phyloP scores from a whole-genome alignment of 2,797 vertebrate species.

The Liparis tanakae region DNA sequence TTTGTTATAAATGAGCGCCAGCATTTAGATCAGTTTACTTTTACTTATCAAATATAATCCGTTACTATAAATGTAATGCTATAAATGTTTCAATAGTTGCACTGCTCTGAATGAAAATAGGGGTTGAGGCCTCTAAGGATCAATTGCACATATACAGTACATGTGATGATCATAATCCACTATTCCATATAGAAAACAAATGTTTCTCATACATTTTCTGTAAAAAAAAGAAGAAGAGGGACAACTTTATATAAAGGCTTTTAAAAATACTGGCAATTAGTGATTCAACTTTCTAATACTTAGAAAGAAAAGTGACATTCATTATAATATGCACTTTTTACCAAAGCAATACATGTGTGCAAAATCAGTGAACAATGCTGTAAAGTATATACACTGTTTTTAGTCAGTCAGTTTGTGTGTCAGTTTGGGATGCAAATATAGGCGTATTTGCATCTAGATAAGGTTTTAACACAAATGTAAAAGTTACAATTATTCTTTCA shows the following conservation, averaged over 20 bases:
- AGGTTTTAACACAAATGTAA: background rate
- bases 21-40: background rate
- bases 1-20: background rate
- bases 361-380: background rate
- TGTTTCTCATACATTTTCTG: too few species aligned
- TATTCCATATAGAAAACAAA: background rate
- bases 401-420: background rate
- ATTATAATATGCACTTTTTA: background rate
- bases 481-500: background rate
- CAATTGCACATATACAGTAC: background rate
- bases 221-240: background rate
- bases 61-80: too few species aligned
- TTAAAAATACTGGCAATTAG: background rate
- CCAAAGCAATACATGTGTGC: background rate
- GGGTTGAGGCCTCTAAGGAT: constrained; percentile 15
- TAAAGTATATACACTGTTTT: background rate
- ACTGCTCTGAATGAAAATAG: background rate
- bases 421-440: too few species aligned
- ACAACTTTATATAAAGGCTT: background rate
- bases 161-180: background rate
- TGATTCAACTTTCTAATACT: background rate
- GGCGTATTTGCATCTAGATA: background rate
- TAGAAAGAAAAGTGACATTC: background rate
- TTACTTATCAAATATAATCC: background rate
- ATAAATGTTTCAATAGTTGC: too few species aligned